Evolutionary conservation across 2,113 vertebrate genomes (phyloP), one percentile per base, ranked within the genome.

Genomic region (Bolborhynchus lineola): DNA sequence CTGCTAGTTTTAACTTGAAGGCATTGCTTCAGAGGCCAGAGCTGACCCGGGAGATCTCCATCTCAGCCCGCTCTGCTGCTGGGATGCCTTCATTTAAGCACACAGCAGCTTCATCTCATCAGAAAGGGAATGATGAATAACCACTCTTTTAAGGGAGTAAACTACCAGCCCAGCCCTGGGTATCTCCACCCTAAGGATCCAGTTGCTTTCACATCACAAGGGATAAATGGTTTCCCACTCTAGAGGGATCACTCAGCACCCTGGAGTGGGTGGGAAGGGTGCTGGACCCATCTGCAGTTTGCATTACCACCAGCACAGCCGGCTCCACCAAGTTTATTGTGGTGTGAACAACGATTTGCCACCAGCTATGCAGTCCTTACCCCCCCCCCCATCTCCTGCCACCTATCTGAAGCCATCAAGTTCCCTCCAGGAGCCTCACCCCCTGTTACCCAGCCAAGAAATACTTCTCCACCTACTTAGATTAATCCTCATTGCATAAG

Each of bases 401-500:
- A 50, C 72, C 75, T 80, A 79, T 64, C 74, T 82, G 77, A 5
- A 46, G 68, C 6, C 77, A 64, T 13, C 88, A 5, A 70, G 44
- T 50, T 82, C 59, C 59, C 86, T 91, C 64, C 50, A 20, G 82
- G 4, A 88, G 82, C 90, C 84, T 93, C 93, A 75, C 89, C 70
- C 53, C 83, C 65, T 82, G 52, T 85, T 41, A 65, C 52, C 23
- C 86, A 81, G 94, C 95, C 89, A 81, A 90, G 74, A 92, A 88
- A 85, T 23, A 69, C 62, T 39, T 46, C 85, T 47, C 82, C 95
- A 62, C 87, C 85, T 89, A 13, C 79, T 67, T 4, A 8, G 19
- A 31, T 71, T 88, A 83, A 97, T 84, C 78, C 88, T 62, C 13
- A 0, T 94, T 93, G 95, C 91, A 81, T 86, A 95, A 96, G 95